Percentiles rank a stretch among this genome's conserved stretches.
Conservation (phyloP, 2,888 invertebrate species). For the Hydrotaea diabolus region DNA sequence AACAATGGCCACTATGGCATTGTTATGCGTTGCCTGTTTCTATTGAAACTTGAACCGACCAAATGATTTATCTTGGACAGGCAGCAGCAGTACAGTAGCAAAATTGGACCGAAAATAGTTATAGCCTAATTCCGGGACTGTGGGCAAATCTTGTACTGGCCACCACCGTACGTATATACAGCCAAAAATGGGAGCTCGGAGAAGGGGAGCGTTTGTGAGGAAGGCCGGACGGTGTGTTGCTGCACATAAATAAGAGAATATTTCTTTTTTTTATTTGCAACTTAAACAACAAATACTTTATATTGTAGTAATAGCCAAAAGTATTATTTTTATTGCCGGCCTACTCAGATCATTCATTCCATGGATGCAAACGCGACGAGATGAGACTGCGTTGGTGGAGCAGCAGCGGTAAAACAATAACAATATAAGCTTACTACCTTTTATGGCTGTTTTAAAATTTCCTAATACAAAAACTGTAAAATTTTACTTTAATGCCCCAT, state of each 20-base stretch:
- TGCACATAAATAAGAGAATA: slow-evolving; percentile 51
- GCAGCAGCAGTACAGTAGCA: slow-evolving; percentile 22
- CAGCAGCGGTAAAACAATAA: slow-evolving; percentile 35
- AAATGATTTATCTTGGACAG: slow-evolving; percentile 60
- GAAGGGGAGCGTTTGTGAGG: too few species aligned
- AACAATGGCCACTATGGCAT: slow-evolving; percentile 57
- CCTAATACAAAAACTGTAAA: slow-evolving; percentile 66
- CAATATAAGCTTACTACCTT: slow-evolving; percentile 59
- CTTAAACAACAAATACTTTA: slow-evolving; percentile 50
- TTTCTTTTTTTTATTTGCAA: slow-evolving; percentile 53
- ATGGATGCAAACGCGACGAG: slow-evolving; percentile 49
- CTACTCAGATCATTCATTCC: slow-evolving; percentile 59
- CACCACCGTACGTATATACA: too few species aligned
- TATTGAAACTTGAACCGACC: slow-evolving; percentile 48
- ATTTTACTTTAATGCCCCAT: slow-evolving; percentile 68
- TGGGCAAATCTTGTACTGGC: background rate
- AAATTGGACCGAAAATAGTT: slow-evolving; percentile 54
- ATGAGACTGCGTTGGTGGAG: slow-evolving; percentile 8
- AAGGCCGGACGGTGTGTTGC: background rate
- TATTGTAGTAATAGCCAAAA: slow-evolving; percentile 56
- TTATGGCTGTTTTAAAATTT: slow-evolving; percentile 64
- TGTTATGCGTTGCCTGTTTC: slow-evolving; percentile 34
- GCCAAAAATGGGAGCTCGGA: too few species aligned
- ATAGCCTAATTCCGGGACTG: background rate
- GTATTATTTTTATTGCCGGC: slow-evolving; percentile 67